Evolutionary conservation across 37 sponge, comb jelly and placozoan species (phyloP), one percentile per base, ranked within the genome.

Genomic region (Bolinopsis microptera): DNA sequence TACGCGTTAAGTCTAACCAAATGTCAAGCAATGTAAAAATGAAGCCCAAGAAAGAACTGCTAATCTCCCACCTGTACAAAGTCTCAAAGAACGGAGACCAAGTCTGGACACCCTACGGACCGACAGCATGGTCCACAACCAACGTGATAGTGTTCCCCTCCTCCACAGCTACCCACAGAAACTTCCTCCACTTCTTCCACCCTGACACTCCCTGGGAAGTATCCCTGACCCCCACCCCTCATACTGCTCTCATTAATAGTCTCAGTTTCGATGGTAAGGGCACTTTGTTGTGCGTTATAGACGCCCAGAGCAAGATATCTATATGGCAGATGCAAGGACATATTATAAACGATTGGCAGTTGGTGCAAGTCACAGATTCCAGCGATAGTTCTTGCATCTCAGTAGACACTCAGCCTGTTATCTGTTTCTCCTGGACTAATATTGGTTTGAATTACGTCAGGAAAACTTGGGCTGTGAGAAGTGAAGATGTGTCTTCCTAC

Each of bases 231-330:
- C 30, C 0, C 30, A 86, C 90, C 13, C 90, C 41, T 30, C 90
- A 86, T 27, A 34, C 90, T 0, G 41, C 61, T 30, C 26, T 41
- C 21, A 86, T 86, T 21, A 18, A 28, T 16, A 24, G 61, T n/a
- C 90, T 86, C 61, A 86, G 90, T 27, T 86, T 86, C 61, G 90
- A 86, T 40, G 90, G 90, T 0, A 86, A 86, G 48, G 90, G 90
- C 1, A 41, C 61, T 0, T n/a, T 86, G 90, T 27, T 86, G 26
- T 86, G 41, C 36, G 61, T 39, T 23, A 34, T 86, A 0, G 90
- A 86, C 22, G 61, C 61, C 3, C 41, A 86, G 23, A 41, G 61
- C 30, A 9, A 24, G 40, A 38, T 86, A 8, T 86, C 90, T 26
- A 86, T 86, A 16, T 86, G 90, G 90, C 8, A 39, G 27, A 86